phyloP scores from a whole-genome alignment of 2,113 vertebrate species.

The Chrysemys picta region DNA sequence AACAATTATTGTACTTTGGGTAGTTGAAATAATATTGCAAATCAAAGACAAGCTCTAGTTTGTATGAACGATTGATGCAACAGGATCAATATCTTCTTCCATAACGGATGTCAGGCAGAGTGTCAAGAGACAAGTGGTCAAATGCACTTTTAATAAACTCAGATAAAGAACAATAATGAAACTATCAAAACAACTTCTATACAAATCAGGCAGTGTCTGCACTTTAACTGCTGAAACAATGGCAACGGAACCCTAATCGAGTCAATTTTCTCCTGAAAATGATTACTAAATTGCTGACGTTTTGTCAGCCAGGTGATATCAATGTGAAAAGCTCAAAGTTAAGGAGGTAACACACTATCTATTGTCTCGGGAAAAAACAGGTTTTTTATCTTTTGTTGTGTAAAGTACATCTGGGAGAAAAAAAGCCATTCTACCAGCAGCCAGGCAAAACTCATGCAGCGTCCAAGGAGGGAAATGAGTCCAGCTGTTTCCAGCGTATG shows the following conservation, averaged over 20 bases:
- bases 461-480: background rate
- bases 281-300: constrained; percentile 49
- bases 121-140: background rate
- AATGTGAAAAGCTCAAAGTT: constrained; percentile 1
- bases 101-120: rapidly evolving
- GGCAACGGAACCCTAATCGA: constrained; percentile 30
- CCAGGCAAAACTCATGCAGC: background rate
- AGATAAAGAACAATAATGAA: background rate
- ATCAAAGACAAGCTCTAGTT: background rate
- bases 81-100: background rate
- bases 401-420: background rate
- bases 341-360: constrained; percentile 5
- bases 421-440: background rate
- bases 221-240: constrained; percentile 31
- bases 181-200: background rate
- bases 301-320: constrained; percentile 32
- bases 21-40: background rate
- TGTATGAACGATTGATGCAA: rapidly evolving
- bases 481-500: background rate
- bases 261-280: constrained; percentile 9
- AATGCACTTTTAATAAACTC: background rate
- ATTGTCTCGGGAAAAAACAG: background rate
- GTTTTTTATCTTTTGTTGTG: too few species aligned
- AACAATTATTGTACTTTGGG: background rate
- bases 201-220: background rate